These are phyloP conservation scores for Spicauda simplicius DNA, from an alignment of 2,888 invertebrate species.

Conservation along the genomic window DNA sequence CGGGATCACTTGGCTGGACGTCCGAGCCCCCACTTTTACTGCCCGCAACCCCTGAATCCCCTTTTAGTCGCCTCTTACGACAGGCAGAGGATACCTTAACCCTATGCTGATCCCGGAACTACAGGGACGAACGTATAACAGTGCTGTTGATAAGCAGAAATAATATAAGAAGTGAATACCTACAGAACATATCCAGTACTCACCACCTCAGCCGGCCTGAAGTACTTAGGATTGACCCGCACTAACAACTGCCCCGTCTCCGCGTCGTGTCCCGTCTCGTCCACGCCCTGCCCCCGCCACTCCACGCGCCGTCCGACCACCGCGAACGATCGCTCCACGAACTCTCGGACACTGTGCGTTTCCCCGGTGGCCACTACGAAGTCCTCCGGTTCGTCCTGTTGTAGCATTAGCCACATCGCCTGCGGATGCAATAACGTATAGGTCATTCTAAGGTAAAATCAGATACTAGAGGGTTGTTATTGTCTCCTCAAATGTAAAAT, in stretches of 20 bases:
- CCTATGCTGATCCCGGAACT: no score
- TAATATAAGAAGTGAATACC: no score
- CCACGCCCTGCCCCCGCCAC: conserved; percentile 95
- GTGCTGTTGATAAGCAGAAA: no score
- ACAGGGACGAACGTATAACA: no score
- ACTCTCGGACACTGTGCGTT: conserved; percentile 97
- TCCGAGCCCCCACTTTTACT: no score
- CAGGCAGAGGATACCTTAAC: no score
- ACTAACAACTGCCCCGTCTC: conserved; percentile 91
- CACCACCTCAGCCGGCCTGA: conserved; percentile 98
- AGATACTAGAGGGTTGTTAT: no score
- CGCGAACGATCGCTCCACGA: conserved; percentile 96
- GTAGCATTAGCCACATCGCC: conserved; percentile 99
- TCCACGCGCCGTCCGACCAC: conserved; percentile 87
- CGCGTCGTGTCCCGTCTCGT: conserved; percentile 90
- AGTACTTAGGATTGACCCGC: conserved; percentile 96
- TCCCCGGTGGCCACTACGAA: conserved; percentile 99
- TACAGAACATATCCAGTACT: conserved; percentile 58
- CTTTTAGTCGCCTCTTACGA: no score
- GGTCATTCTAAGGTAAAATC: background rate
- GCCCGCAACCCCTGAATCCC: no score
- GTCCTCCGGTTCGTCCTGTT: conserved; percentile 95
- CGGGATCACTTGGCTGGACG: no score
- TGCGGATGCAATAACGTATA: conserved; percentile 60
- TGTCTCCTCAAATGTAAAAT: no score